Percentiles rank a stretch among this genome's conserved stretches.
These are phyloP conservation scores for Ypsolopha sequella DNA, from an alignment of 2,888 invertebrate genomes.

Conservation along the genomic window DNA sequence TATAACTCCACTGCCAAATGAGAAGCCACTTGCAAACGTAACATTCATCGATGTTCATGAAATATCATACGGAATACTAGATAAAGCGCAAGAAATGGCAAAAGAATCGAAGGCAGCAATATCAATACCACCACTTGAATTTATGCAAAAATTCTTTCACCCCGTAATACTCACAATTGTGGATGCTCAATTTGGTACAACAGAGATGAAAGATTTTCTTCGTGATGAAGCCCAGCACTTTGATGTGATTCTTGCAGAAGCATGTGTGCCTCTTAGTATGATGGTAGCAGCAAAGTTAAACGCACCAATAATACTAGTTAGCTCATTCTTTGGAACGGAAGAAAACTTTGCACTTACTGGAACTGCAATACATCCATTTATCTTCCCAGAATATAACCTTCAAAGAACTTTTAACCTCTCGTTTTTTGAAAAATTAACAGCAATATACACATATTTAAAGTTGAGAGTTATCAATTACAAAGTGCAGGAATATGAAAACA, in stretches of 20 bases:
- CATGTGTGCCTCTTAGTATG: neutral
- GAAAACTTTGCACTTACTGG: neutral
- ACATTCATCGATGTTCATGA: conserved; percentile 4
- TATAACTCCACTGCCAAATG: conserved; percentile 9
- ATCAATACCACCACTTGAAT: too few relatives aligned
- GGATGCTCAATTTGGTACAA: too few relatives aligned
- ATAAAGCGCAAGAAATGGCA: neutral
- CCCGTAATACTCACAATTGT: too few relatives aligned
- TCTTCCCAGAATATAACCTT: neutral
- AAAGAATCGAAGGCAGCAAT: neutral
- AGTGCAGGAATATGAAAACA: neutral
- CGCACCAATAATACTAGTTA: neutral
- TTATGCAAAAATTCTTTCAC: too few relatives aligned
- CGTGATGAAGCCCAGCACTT: neutral
- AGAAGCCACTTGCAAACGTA: conserved; percentile 1
- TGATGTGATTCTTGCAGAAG: conserved; percentile 1
- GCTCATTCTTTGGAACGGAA: neutral
- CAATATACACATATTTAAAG: neutral
- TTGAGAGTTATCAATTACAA: neutral
- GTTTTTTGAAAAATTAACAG: neutral
- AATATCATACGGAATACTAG: neutral
- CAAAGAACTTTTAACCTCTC: neutral
- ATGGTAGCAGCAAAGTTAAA: neutral
- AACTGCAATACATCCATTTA: neutral
- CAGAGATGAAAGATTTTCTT: too few relatives aligned